These are phyloP conservation scores for Petrocephalus sullivani DNA, from an alignment of 2,797 vertebrate species.

Conservation along the genomic window DNA sequence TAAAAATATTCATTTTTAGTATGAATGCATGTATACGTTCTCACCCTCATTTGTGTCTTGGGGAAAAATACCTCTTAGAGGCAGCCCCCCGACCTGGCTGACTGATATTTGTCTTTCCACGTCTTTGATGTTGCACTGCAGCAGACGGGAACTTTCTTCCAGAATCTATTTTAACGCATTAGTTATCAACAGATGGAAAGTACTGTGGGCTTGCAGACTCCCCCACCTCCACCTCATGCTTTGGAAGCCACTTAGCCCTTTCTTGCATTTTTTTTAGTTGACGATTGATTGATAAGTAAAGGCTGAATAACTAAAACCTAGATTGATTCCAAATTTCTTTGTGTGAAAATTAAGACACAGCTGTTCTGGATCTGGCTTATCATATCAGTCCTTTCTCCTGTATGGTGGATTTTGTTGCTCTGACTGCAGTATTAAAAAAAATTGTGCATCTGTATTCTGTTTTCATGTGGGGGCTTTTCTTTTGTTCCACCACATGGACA, in stretches of 20 bases:
- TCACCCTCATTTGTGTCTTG: not conserved
- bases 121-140: constrained; percentile 1
- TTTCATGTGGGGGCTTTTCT: not conserved
- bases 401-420: not conserved
- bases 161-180: not conserved
- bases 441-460: not conserved
- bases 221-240: not conserved
- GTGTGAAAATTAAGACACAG: not conserved
- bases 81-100: not conserved
- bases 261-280: not conserved
- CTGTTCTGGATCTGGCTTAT: not conserved
- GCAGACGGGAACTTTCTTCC: not conserved
- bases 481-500: not conserved
- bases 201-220: not conserved
- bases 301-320: not conserved
- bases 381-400: not conserved
- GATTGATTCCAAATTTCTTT: not conserved
- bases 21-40: not conserved
- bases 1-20: not conserved
- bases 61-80: not conserved
- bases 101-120: constrained; percentile 2
- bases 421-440: not conserved
- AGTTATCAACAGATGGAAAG: not conserved
- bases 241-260: not conserved
- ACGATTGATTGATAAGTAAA: not conserved